These are phyloP conservation scores for Dermochelys coriacea DNA, from an alignment of 2,797 vertebrate genomes.

Conservation along the genomic window DNA sequence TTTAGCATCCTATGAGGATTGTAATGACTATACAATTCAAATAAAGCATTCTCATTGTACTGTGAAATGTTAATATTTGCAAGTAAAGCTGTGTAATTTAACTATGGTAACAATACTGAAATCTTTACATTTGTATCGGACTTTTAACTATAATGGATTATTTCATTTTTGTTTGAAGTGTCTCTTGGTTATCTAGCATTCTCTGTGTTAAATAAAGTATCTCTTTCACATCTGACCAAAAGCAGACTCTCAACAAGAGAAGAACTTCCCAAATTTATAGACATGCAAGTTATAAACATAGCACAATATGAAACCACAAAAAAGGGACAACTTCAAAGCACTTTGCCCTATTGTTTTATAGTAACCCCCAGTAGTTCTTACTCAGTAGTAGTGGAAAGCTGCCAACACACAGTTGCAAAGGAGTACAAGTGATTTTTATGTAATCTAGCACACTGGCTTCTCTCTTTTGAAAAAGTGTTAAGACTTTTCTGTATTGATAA, in stretches of 20 bases:
- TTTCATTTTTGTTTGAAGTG: not conserved
- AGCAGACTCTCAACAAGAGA: not conserved
- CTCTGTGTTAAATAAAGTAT: rapidly evolving
- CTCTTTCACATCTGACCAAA: rapidly evolving
- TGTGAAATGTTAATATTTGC: not conserved
- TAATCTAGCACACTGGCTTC: not conserved
- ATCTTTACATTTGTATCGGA: not conserved
- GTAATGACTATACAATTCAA: not conserved
- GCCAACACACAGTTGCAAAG: rapidly evolving
- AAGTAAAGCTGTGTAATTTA: not conserved
- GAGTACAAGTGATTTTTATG: not conserved
- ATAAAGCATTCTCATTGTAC: not conserved
- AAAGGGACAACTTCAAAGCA: not conserved
- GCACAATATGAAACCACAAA: not conserved
- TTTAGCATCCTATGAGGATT: not conserved
- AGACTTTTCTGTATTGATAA: not conserved
- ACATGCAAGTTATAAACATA: not conserved
- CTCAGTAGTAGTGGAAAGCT: rapidly evolving
- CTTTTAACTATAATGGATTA: not conserved
- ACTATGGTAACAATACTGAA: not conserved
- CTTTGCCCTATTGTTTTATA: rapidly evolving
- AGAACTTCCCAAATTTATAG: not conserved
- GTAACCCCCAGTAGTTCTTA: too few relatives aligned
- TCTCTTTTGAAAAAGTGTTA: not conserved
- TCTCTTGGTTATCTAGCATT: rapidly evolving